Conservation (phyloP, 2,888 invertebrate species). For the Mesorhabditis sp. region DNA sequence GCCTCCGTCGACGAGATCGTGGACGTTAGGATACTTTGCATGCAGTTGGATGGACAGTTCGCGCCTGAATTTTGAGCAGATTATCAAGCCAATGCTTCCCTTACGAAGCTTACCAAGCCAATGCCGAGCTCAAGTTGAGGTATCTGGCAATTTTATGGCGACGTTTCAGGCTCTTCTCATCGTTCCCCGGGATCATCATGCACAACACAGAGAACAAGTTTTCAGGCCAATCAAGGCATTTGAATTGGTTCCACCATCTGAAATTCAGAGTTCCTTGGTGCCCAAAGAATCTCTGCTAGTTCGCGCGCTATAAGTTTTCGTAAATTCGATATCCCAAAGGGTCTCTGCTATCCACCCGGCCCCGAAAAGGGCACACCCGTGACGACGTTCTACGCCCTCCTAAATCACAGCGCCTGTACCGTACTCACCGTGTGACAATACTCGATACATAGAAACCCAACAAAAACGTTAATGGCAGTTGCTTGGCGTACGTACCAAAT, state of each 20-base stretch:
- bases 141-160: conserved; percentile 43
- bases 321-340: no score
- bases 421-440: conserved; percentile 20
- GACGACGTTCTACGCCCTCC: no score
- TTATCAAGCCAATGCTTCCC: no score
- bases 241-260: conserved; percentile 44
- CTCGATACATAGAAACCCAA: conserved; percentile 49
- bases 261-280: not conserved
- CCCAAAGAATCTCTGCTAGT: no score
- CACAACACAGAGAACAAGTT: conserved; percentile 37
- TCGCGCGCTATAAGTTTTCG: no score
- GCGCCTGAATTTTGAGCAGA: conserved; percentile 23
- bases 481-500: conserved; percentile 39
- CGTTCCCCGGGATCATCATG: conserved; percentile 28
- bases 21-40: conserved; percentile 33
- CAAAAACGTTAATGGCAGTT: conserved; percentile 44
- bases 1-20: conserved; percentile 28
- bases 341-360: no score
- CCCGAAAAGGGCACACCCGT: no score
- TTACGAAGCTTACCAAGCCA: conserved; percentile 29
- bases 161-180: conserved; percentile 26
- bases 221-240: conserved; percentile 37
- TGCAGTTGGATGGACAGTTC: conserved; percentile 42
- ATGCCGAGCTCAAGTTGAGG: conserved; percentile 35
- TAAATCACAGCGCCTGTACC: no score